Evolutionary conservation across 1,140 invertebrate species (phyloP).

Genomic region (Drosophila setifemur): DNA sequence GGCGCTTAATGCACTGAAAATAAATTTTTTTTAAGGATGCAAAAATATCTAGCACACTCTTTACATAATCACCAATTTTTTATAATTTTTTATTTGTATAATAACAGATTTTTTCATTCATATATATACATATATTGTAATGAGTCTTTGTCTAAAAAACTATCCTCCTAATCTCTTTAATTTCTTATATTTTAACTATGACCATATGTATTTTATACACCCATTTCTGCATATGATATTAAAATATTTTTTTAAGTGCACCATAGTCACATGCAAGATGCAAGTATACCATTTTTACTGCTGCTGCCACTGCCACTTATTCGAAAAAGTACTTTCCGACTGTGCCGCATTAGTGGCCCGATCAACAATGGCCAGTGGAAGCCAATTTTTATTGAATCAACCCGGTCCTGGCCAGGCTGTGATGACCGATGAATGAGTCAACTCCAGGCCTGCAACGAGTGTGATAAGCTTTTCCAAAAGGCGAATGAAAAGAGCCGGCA

Average conservation of each 20-base stretch:
- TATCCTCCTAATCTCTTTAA: no score
- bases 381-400: conserved; percentile 71
- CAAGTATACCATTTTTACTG: conserved; percentile 39
- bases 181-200: no score
- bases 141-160: no score
- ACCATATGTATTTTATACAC: no score
- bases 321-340: conserved; percentile 54
- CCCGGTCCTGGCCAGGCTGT: background rate
- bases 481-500: background rate
- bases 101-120: no score
- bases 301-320: conserved; percentile 47
- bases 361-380: conserved; percentile 60
- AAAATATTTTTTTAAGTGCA: background rate
- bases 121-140: no score
- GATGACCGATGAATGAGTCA: conserved; percentile 30
- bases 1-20: background rate
- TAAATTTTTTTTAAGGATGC: background rate
- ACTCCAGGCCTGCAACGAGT: conserved; percentile 7
- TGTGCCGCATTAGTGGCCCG: conserved; percentile 64
- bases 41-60: no score
- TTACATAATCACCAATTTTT: no score
- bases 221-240: background rate
- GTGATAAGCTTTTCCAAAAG: conserved; percentile 7
- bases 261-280: conserved; percentile 7
- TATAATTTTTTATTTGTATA: no score